phyloP scores from a whole-genome alignment of 2,888 invertebrate species.

The Apotomis turbidana region DNA sequence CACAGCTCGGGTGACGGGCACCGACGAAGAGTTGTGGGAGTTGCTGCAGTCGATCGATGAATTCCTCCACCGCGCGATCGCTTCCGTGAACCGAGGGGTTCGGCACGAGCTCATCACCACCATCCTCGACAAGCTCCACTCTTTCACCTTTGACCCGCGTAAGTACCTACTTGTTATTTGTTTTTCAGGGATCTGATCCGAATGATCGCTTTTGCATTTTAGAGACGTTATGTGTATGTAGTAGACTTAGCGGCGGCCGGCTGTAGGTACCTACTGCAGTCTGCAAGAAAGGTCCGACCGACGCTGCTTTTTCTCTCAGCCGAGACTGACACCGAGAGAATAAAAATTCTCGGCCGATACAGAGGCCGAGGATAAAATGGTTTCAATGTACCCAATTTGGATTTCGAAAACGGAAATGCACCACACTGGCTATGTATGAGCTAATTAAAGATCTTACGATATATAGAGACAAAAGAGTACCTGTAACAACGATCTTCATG shows the following conservation, averaged over 20 bases:
- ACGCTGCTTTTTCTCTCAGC: no score
- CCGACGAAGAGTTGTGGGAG: conserved; percentile 62
- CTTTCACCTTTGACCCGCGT: conserved; percentile 84
- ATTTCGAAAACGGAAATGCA: neutral
- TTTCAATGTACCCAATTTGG: neutral
- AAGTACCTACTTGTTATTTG: conserved; percentile 50
- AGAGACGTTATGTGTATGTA: no score
- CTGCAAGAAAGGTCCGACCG: no score
- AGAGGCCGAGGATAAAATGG: no score
- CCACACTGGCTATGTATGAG: neutral
- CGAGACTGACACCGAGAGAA: no score
- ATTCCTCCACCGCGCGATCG: conserved; percentile 65
- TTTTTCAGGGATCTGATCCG: no score
- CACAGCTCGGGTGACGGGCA: conserved; percentile 59
- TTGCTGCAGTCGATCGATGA: conserved; percentile 67
- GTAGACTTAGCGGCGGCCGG: no score
- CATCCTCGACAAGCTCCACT: conserved; percentile 84
- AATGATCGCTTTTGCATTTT: no score
- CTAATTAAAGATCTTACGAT: neutral
- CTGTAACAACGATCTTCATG: no score
- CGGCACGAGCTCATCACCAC: conserved; percentile 79
- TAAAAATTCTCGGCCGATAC: no score
- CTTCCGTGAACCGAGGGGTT: conserved; percentile 56
- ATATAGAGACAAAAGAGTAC: no score
- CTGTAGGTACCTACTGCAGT: no score